Base-by-base conservation (phyloP, 2,888 invertebrate species). In the Teleiodes luculella region DNA sequence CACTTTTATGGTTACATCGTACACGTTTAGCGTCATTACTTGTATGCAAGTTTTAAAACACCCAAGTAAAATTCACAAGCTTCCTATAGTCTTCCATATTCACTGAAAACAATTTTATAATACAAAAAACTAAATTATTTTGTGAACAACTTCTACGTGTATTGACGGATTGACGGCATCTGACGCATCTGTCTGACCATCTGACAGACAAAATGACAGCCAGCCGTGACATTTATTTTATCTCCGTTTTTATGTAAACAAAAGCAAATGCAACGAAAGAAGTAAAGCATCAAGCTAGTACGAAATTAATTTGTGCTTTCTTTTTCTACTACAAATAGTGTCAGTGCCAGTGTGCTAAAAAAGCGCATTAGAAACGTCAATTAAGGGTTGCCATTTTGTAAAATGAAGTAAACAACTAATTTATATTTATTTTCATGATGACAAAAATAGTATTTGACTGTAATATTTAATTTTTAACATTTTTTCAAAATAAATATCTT, bases 1-100 rank as follows among this genome's bases (percentile, higher is more conserved):
- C 80, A 84, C 83, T 82, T 83, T 85, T 83, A 85, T 74, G 84
- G 83, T 88, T 86, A 88, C 87, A 86, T 86, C 74, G 74, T 82
- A 70, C 69, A 76, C 75, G 66, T 70, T 74, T 76, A 78, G 85
- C 85, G 81, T 87, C 87, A 86, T 86, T 83, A 86, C 86, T 82
- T 59, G 59, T 55, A 62, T 64, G 50, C 64, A 61, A 55, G 54
- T 63, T 68, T 70, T 65, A 66, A 47, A 56, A 55, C 37, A 56
- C 41, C 52, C 52, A 62, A 53, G 58, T 54, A 54, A 63, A 59
- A 63, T 58, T 55, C 62, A 56, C 50, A 56, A 54, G 56, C 53
- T 46, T 56, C 51, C 52, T 63, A 50, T 55, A 53, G 52, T 52
- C 53, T 67, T 67, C 60, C 79, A 80, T 80, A 53, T 57, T 66